A percentile compares a stretch with the other conserved stretches of the same genome.
Conservation (phyloP, 2,888 invertebrate genomes). For the Hecatera dysodea region DNA sequence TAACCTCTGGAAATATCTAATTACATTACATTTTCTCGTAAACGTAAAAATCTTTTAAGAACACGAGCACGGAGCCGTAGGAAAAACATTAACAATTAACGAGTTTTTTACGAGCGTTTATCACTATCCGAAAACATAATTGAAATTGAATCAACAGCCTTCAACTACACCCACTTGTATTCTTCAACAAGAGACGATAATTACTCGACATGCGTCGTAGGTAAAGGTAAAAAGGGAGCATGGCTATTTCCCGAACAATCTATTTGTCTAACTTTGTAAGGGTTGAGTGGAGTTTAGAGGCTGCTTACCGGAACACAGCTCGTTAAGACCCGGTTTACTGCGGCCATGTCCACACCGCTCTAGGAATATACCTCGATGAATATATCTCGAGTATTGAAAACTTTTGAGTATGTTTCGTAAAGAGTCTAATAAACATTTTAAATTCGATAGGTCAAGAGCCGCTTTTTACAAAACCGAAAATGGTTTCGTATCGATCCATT, state of each 20-base stretch:
- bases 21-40: too few relatives aligned
- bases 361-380: conserved; percentile 37
- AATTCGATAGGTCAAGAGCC: too few relatives aligned
- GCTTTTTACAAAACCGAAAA: too few relatives aligned
- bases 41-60: too few relatives aligned
- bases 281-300: conserved; percentile 68
- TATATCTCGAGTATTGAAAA: neutral
- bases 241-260: conserved; percentile 72
- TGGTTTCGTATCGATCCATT: too few relatives aligned
- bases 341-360: conserved; percentile 54
- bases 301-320: conserved; percentile 73
- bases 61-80: too few relatives aligned
- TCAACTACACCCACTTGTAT: neutral
- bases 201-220: conserved; percentile 55
- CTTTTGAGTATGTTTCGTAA: neutral
- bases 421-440: too few relatives aligned
- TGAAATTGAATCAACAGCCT: neutral
- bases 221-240: conserved; percentile 63
- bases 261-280: conserved; percentile 77
- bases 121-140: neutral
- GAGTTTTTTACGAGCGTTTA: too few relatives aligned
- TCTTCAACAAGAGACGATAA: conserved; percentile 37
- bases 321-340: conserved; percentile 75
- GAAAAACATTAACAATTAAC: too few relatives aligned
- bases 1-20: too few relatives aligned